phyloP scores from a whole-genome alignment of 2,888 invertebrate species.

The Sympetrum striolatum region DNA sequence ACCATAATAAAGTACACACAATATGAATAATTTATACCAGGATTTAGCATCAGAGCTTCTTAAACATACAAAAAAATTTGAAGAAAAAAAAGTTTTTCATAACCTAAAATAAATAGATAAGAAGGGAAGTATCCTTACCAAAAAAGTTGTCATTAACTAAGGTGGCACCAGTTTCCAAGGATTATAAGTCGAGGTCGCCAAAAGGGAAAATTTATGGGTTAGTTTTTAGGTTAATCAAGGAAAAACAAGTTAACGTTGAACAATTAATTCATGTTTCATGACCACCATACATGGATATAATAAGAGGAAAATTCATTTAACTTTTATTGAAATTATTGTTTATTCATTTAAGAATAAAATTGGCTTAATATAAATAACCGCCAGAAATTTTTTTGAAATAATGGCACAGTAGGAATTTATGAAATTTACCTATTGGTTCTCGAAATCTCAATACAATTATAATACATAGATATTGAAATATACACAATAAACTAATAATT shows the following conservation, averaged over 20 bases:
- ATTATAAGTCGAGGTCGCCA: constrained; percentile 13
- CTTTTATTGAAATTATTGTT: too few relatives aligned
- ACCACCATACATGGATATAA: too few relatives aligned
- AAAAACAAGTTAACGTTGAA: background rate
- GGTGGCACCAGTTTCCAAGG: constrained; percentile 34
- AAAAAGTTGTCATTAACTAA: constrained; percentile 99
- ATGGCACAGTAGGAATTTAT: too few relatives aligned
- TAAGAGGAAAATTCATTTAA: too few relatives aligned
- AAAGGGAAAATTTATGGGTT: constrained; percentile 53
- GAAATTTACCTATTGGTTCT: too few relatives aligned
- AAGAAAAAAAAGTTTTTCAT: constrained; percentile 21
- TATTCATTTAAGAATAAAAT: too few relatives aligned
- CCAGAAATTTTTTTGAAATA: too few relatives aligned
- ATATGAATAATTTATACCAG: background rate
- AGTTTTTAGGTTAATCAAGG: constrained; percentile 8
- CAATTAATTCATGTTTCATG: too few relatives aligned
- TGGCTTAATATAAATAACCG: too few relatives aligned
- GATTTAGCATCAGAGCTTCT: background rate
- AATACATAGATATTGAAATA: background rate
- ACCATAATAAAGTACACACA: background rate
- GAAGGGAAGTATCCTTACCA: constrained; percentile 77
- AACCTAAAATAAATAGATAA: constrained; percentile 50
- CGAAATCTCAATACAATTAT: too few relatives aligned
- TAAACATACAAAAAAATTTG: background rate
- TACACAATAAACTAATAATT: background rate